Conservation (phyloP, 2,113 vertebrate species). For the Anguilla rostrata region DNA sequence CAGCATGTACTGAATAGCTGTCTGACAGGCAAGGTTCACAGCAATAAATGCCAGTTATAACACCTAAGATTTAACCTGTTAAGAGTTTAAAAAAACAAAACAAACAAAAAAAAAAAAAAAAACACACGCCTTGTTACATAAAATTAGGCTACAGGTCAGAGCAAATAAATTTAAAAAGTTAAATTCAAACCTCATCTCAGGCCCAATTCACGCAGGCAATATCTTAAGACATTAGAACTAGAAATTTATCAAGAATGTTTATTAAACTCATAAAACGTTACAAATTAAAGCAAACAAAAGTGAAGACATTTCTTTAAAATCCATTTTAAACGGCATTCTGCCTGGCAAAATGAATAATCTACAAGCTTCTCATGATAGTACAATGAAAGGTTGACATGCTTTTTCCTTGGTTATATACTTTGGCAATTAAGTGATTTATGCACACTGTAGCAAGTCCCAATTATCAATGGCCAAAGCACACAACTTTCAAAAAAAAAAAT, state of each 20-base stretch:
- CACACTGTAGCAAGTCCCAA: not conserved
- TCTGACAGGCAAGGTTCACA: not conserved
- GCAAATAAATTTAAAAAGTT: no score
- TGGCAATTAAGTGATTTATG: slow-evolving; percentile 21
- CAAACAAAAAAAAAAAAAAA: no score
- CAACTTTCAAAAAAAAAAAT: not conserved
- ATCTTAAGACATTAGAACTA: not conserved
- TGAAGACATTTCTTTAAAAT: not conserved
- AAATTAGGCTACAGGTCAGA: no score
- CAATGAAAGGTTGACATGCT: slow-evolving; percentile 27
- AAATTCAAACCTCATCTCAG: no score
- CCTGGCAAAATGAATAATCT: slow-evolving; percentile 2
- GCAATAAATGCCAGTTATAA: not conserved
- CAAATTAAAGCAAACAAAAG: slow-evolving; percentile 20
- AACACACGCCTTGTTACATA: no score
- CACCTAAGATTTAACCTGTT: not conserved
- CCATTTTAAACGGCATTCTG: not conserved
- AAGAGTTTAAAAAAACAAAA: no score
- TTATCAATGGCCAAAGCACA: not conserved
- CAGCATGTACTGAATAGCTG: not conserved
- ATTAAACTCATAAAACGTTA: slow-evolving; percentile 39
- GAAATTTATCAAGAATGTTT: slow-evolving; percentile 29
- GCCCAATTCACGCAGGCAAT: no score
- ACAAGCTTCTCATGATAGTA: slow-evolving; percentile 16
- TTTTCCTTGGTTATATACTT: slow-evolving; percentile 1